Percentiles rank a stretch among this genome's conserved stretches.
Evolutionary conservation across 30 jellyfish, hydroid and myxozoan species (phyloP).

Genomic region (Hydractinia symbiolongicarpus): DNA sequence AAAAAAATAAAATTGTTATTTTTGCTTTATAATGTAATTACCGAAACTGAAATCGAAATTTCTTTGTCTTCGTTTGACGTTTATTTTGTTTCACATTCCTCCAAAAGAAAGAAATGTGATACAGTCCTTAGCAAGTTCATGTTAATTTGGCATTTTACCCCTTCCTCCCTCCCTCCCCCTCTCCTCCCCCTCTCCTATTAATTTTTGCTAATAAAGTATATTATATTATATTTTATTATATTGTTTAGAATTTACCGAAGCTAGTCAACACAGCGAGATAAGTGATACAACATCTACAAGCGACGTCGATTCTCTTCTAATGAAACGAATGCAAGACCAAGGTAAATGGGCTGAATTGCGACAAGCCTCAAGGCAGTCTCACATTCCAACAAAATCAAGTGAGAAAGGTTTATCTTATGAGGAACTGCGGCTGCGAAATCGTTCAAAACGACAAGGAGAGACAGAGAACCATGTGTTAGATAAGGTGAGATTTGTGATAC

Average conservation of each 20-base stretch:
- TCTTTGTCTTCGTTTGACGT: no score
- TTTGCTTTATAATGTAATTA: no score
- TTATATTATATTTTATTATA: background rate
- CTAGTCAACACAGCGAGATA: background rate
- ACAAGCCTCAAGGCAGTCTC: background rate
- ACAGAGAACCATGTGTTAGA: background rate
- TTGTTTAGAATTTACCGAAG: background rate
- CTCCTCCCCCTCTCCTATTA: background rate
- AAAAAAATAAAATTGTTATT: no score
- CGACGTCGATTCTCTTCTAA: constrained; percentile 9
- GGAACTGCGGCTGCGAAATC: background rate
- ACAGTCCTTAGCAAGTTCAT: no score
- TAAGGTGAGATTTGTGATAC: no score
- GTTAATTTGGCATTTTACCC: no score
- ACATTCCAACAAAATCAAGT: background rate
- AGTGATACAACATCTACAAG: background rate
- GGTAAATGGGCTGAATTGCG: background rate
- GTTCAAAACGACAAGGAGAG: background rate
- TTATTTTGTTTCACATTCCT: no score
- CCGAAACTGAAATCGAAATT: no score
- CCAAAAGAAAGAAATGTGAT: no score
- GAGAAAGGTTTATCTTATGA: constrained; percentile 3
- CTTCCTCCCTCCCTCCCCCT: no score
- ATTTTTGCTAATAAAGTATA: background rate
- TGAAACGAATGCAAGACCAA: constrained; percentile 13